Conservation (phyloP, 2,888 invertebrate species). For the Taenaris catops region DNA sequence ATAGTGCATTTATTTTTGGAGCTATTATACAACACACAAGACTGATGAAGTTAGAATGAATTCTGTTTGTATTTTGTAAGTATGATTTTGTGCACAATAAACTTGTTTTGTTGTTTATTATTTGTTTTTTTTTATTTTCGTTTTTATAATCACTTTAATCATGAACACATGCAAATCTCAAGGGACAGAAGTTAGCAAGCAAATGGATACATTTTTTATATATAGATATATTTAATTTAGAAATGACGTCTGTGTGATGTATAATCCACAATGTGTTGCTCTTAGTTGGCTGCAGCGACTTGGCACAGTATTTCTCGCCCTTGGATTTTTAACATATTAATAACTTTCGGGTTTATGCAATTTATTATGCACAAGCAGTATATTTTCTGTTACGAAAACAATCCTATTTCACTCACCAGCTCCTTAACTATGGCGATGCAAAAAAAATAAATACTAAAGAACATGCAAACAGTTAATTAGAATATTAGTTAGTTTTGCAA, state of each 20-base stretch:
- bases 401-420: no score
- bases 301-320: no score
- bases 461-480: no score
- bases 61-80: constrained; percentile 66
- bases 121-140: constrained; percentile 51
- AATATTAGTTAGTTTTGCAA: no score
- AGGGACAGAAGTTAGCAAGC: constrained; percentile 44
- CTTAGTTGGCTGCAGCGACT: constrained; percentile 22
- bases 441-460: no score
- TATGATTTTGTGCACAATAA: constrained; percentile 76
- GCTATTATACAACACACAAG: constrained; percentile 76
- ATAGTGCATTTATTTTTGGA: constrained; percentile 66
- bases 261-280: constrained; percentile 35
- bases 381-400: no score
- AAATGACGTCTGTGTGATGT: constrained; percentile 64
- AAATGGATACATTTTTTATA: constrained; percentile 46
- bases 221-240: constrained; percentile 12
- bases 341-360: no score
- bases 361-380: no score
- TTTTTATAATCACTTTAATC: constrained; percentile 14
- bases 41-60: constrained; percentile 68
- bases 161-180: constrained; percentile 22
- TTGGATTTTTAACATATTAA: no score
- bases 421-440: no score
- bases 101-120: constrained; percentile 62